These are phyloP conservation scores for Gallinago stenura DNA, from an alignment of 2,797 vertebrate species.

Conservation along the genomic window DNA sequence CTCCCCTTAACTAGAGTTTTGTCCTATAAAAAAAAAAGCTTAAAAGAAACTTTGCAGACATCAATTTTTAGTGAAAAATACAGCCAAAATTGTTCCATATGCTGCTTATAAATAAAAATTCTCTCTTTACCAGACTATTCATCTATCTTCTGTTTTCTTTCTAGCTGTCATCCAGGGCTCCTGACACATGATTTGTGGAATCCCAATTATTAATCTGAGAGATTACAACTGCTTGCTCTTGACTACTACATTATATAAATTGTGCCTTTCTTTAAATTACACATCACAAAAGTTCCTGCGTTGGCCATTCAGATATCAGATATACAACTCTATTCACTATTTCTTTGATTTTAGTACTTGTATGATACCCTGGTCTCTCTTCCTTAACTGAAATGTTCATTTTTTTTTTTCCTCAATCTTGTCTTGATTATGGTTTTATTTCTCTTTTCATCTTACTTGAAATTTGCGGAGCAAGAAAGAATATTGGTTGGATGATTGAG, in stretches of 20 bases:
- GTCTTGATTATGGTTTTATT: not conserved
- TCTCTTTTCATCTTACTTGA: not conserved
- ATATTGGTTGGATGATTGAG: not conserved
- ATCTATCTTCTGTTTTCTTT: constrained; percentile 11
- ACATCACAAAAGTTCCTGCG: not conserved
- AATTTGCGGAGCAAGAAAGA: constrained; percentile 9
- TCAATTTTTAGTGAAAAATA: not conserved
- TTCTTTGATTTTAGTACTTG: constrained; percentile 17
- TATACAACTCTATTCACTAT: not conserved
- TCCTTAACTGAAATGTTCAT: not conserved
- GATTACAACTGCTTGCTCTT: not conserved
- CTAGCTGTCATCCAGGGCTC: not conserved
- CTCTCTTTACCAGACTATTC: constrained; percentile 3
- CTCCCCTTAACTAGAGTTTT: not conserved
- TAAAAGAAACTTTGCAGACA: not conserved
- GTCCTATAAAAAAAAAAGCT: not conserved
- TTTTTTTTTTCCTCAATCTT: not conserved
- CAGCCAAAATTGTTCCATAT: not conserved
- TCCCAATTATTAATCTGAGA: constrained; percentile 2
- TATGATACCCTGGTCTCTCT: not conserved
- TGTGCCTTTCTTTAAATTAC: constrained; percentile 10
- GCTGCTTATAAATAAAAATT: constrained; percentile 20
- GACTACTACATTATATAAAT: constrained; percentile 13
- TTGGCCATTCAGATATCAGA: not conserved
- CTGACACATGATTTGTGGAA: constrained; percentile 9